These are phyloP conservation scores for Drosophila mayri DNA, from an alignment of 1,140 invertebrate genomes.

Conservation along the genomic window DNA sequence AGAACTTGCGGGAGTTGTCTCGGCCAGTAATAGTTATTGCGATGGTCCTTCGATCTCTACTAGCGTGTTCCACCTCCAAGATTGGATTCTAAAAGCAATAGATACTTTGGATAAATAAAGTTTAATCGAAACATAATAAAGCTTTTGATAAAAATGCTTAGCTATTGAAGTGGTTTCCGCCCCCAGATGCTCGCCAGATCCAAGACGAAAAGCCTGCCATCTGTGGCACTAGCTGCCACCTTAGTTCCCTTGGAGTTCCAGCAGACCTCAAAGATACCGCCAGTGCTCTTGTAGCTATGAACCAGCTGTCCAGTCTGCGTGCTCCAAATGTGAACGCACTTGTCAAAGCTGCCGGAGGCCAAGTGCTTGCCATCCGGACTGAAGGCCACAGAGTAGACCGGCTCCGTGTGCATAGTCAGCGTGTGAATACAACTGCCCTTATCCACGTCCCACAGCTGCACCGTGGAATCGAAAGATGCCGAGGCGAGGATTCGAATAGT, in stretches of 20 bases:
- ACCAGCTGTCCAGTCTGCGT: conserved; percentile 97
- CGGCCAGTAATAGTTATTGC: neutral
- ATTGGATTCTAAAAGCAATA: neutral
- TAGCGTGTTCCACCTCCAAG: neutral
- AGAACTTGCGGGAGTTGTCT: neutral
- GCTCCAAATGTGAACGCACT: conserved; percentile 99
- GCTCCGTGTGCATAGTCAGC: conserved; percentile 98
- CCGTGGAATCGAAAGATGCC: conserved; percentile 98
- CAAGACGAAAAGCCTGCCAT: conserved; percentile 96
- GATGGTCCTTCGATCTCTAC: conserved; percentile 1
- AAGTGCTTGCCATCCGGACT: conserved; percentile 98
- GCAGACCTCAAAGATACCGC: conserved; percentile 99
- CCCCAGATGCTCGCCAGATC: conserved; percentile 86
- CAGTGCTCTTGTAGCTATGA: conserved; percentile 98
- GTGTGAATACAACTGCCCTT: conserved; percentile 97
- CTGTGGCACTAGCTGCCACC: conserved; percentile 98
- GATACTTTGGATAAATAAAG: neutral
- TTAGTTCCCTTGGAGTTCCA: conserved; percentile 99
- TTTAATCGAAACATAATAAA: neutral
- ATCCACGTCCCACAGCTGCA: conserved; percentile 98
- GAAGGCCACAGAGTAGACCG: conserved; percentile 96
- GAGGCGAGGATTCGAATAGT: conserved; percentile 98
- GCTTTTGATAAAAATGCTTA: neutral
- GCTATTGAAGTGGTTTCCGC: neutral
- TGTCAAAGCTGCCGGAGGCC: conserved; percentile 99